Evolutionary conservation across 2,888 invertebrate genomes (phyloP).

Genomic region (Limulus polyphemus): DNA sequence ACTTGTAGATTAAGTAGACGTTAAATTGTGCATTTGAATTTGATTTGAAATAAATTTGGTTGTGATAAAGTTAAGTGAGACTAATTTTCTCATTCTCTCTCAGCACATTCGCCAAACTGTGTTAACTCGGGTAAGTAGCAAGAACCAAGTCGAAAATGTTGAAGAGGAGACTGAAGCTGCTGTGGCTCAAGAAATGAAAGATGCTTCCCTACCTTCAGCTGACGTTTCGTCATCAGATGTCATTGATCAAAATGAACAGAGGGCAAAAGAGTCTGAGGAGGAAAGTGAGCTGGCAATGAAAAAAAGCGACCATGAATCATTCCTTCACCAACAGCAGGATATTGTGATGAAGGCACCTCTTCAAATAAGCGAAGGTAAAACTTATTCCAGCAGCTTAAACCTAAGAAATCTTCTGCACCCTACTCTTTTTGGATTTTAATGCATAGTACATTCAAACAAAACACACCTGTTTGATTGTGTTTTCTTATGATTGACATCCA

Average conservation of each 20-base stretch:
- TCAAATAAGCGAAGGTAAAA: slow-evolving; percentile 22
- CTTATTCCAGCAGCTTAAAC: no score
- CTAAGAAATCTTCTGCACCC: no score
- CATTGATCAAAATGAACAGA: slow-evolving; percentile 57
- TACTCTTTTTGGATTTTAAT: no score
- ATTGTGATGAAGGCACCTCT: slow-evolving; percentile 40
- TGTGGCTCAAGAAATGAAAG: slow-evolving; percentile 38
- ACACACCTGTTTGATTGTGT: no score
- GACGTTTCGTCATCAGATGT: slow-evolving; percentile 46
- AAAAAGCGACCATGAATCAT: slow-evolving; percentile 39
- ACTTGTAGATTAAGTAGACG: no score
- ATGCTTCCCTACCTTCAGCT: slow-evolving; percentile 18
- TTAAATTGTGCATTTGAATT: no score
- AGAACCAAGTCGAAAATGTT: slow-evolving; percentile 43
- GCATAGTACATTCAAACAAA: no score
- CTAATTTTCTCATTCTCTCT: no score
- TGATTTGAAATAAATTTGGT: no score
- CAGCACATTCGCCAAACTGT: slow-evolving; percentile 78
- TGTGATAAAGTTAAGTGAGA: no score
- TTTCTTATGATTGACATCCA: no score
- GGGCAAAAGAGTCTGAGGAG: neutral
- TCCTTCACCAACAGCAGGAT: slow-evolving; percentile 53
- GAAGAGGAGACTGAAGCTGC: slow-evolving; percentile 40
- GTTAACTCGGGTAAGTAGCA: slow-evolving; percentile 57
- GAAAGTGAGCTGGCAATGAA: no score